These are phyloP conservation scores for Otus sunia DNA, from an alignment of 2,113 vertebrate species.

Conservation along the genomic window DNA sequence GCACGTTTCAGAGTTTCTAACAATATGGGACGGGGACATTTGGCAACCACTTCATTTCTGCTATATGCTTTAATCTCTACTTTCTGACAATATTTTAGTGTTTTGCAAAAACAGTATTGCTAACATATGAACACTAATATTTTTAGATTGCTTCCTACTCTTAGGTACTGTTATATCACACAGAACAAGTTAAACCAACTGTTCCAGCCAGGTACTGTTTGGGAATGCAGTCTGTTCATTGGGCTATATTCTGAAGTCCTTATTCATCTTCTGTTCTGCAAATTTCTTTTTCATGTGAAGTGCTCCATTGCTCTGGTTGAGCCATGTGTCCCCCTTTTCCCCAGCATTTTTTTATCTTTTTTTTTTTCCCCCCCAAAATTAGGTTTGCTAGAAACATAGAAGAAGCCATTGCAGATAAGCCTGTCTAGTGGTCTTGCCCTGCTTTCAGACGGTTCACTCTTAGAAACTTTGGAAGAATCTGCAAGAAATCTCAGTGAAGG, in stretches of 20 bases:
- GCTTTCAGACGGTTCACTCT: not conserved
- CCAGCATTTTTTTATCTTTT: not conserved
- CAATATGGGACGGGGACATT: not conserved
- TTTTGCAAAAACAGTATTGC: slow-evolving; percentile 14
- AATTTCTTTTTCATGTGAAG: not conserved
- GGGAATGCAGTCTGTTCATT: not conserved
- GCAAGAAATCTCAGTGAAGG: not conserved
- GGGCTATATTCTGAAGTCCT: not conserved
- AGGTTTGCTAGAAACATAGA: not conserved
- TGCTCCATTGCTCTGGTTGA: not conserved
- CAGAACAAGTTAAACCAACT: slow-evolving; percentile 19
- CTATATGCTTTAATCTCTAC: not conserved
- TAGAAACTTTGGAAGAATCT: not conserved
- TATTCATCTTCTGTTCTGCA: not conserved
- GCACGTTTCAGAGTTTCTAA: not conserved
- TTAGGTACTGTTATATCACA: slow-evolving; percentile 1
- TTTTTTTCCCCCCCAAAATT: not conserved
- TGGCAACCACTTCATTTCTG: not conserved
- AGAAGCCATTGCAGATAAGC: not conserved
- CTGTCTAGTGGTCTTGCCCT: not conserved
- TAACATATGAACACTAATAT: slow-evolving; percentile 11
- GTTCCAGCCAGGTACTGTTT: slow-evolving; percentile 5
- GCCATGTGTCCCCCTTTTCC: not conserved
- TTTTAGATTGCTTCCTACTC: slow-evolving; percentile 20
- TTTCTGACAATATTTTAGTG: slow-evolving; percentile 22